Conservation (phyloP, 2,888 invertebrate species). For the Tipula helvola region DNA sequence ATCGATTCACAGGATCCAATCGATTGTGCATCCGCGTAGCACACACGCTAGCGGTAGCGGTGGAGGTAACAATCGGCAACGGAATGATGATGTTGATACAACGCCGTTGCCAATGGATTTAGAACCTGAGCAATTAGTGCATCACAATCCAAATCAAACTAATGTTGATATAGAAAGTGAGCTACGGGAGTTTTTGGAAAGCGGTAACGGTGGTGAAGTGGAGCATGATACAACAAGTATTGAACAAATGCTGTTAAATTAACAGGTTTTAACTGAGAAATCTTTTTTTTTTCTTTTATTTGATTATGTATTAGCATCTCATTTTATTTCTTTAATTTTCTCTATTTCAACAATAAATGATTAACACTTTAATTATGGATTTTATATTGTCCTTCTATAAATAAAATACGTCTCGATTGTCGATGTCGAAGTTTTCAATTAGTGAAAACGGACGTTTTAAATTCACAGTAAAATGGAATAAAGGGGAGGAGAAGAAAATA, state of each 20-base stretch:
- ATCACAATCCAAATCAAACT: slow-evolving; percentile 15
- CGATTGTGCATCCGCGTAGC: not conserved
- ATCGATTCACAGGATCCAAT: not conserved
- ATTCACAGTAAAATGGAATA: too few species aligned
- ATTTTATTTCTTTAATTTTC: not conserved
- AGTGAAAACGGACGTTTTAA: too few species aligned
- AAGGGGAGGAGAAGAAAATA: too few species aligned
- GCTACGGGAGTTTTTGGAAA: slow-evolving; percentile 56
- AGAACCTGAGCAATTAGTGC: slow-evolving; percentile 25
- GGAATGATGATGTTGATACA: slow-evolving; percentile 15
- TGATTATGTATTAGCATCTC: not conserved
- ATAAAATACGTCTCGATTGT: too few species aligned
- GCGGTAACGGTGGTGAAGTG: slow-evolving; percentile 40
- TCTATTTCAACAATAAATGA: not conserved
- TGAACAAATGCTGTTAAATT: slow-evolving; percentile 36
- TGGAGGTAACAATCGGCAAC: not conserved
- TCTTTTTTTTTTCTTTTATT: not conserved
- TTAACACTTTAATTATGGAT: not conserved
- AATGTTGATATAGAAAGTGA: slow-evolving; percentile 51
- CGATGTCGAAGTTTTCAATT: too few species aligned
- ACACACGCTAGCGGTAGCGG: not conserved
- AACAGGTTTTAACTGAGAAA: slow-evolving; percentile 12
- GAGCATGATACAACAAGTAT: slow-evolving; percentile 26
- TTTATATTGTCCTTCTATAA: not conserved
- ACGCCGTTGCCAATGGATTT: slow-evolving; percentile 30